Evolutionary conservation across 2,797 vertebrate species (phyloP).

Genomic region (Siniperca undulata): DNA sequence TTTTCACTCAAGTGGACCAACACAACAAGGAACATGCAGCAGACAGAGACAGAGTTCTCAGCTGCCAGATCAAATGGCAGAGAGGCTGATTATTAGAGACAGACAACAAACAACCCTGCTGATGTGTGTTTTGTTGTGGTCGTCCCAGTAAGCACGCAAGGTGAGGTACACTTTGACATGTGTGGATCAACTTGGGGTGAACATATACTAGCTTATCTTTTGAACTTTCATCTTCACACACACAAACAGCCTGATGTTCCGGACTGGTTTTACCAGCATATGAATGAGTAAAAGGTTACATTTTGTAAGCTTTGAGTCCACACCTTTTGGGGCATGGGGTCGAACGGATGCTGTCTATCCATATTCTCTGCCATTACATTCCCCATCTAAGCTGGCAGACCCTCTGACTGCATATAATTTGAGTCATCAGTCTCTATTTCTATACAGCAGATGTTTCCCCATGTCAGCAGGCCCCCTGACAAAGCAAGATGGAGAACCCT

Average conservation of each 20-base stretch:
- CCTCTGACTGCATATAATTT: slow-evolving; percentile 80
- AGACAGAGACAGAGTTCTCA: slow-evolving; percentile 64
- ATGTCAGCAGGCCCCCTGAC: slow-evolving; percentile 82
- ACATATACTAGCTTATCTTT: slow-evolving; percentile 28
- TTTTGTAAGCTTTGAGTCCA: slow-evolving; percentile 19
- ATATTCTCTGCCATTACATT: slow-evolving; percentile 74
- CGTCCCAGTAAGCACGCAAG: slow-evolving; percentile 43
- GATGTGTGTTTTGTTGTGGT: slow-evolving; percentile 62
- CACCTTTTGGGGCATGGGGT: slow-evolving; percentile 36
- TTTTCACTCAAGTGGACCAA: slow-evolving; percentile 80
- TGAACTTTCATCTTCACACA: slow-evolving; percentile 26
- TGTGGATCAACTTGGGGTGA: slow-evolving; percentile 37
- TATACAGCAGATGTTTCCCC: slow-evolving; percentile 86
- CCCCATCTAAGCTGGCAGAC: slow-evolving; percentile 76
- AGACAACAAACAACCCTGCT: slow-evolving; percentile 65
- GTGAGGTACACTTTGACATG: slow-evolving; percentile 52
- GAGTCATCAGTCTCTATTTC: slow-evolving; percentile 87
- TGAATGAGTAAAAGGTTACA: slow-evolving; percentile 11
- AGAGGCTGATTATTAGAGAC: slow-evolving; percentile 69
- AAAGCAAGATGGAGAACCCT: slow-evolving; percentile 81
- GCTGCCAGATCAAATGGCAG: slow-evolving; percentile 74
- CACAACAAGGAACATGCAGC: slow-evolving; percentile 67
- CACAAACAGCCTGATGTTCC: slow-evolving; percentile 34
- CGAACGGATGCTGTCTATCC: slow-evolving; percentile 54
- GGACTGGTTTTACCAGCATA: slow-evolving; percentile 6